Conservation (phyloP, 2,888 invertebrate genomes). For the Eupithecia subfuscata region DNA sequence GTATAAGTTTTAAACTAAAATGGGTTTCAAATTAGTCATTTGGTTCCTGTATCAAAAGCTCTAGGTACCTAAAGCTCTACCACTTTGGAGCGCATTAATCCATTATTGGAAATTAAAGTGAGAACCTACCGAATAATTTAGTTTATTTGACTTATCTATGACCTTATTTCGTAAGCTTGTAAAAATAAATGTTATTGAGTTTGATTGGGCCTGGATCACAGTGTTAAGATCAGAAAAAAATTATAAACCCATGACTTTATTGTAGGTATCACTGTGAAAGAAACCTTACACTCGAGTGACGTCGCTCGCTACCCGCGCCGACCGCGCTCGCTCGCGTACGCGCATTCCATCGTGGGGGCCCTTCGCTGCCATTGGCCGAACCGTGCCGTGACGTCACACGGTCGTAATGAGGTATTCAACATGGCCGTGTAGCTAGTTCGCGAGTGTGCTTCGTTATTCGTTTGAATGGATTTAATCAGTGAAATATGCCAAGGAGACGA, state of each 20-base stretch:
- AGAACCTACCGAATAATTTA: too few relatives aligned
- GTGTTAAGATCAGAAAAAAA: not conserved
- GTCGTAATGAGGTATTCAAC: conserved; percentile 93
- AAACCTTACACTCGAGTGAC: conserved; percentile 59
- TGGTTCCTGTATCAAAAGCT: not conserved
- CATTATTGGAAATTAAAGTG: too few relatives aligned
- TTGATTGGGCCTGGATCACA: not conserved
- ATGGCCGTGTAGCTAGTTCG: conserved; percentile 91
- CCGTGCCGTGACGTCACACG: conserved; percentile 90
- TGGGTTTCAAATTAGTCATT: not conserved
- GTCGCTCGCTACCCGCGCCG: conserved; percentile 72
- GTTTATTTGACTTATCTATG: too few relatives aligned
- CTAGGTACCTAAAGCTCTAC: not conserved
- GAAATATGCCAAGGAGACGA: conserved; percentile 95
- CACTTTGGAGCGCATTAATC: too few relatives aligned
- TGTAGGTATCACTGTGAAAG: conserved; percentile 1
- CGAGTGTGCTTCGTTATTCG: conserved; percentile 87
- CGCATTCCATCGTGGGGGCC: conserved; percentile 84
- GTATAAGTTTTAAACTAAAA: not conserved
- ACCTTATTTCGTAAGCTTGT: too few relatives aligned
- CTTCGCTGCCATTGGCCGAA: conserved; percentile 86
- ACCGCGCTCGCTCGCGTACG: conserved; percentile 81
- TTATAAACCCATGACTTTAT: not conserved
- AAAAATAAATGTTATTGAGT: too few relatives aligned
- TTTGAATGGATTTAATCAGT: conserved; percentile 90